Evolutionary conservation across 2,797 vertebrate genomes (phyloP).

Genomic region (Sebastes baramenuke): DNA sequence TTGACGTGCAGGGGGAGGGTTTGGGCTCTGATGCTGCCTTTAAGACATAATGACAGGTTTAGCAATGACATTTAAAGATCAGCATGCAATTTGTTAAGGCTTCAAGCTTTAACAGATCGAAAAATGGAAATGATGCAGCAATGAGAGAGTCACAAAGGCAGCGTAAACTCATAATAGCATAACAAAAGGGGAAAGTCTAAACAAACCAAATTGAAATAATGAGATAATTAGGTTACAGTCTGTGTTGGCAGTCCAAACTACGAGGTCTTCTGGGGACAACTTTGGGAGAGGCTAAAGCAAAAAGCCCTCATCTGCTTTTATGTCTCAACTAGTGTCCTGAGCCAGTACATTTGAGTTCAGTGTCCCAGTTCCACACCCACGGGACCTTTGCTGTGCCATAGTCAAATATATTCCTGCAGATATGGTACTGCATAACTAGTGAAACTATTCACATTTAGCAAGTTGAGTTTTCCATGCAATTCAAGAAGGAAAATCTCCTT

Average conservation of each 20-base stretch:
- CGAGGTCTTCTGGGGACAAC: background rate
- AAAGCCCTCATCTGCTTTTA: background rate
- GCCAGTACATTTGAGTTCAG: background rate
- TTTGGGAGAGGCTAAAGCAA: background rate
- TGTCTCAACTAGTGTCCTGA: background rate
- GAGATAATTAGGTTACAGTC: background rate
- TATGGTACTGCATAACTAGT: background rate
- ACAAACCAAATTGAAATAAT: background rate
- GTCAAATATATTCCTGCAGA: background rate
- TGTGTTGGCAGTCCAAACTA: background rate
- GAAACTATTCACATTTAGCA: background rate
- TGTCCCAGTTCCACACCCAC: background rate
- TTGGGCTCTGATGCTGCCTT: background rate
- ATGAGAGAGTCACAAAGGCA: background rate
- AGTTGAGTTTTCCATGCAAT: background rate
- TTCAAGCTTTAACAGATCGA: background rate
- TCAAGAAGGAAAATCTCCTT: background rate
- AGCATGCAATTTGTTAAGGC: background rate
- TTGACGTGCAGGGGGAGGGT: background rate
- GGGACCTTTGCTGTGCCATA: background rate
- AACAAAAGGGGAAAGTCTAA: background rate
- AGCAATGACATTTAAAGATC: conserved; percentile 1
- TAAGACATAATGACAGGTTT: background rate
- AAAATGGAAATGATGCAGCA: background rate
- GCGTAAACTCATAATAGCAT: background rate